Evolutionary conservation across 2,797 vertebrate genomes (phyloP).

Genomic region (Sebastes hubbsi): DNA sequence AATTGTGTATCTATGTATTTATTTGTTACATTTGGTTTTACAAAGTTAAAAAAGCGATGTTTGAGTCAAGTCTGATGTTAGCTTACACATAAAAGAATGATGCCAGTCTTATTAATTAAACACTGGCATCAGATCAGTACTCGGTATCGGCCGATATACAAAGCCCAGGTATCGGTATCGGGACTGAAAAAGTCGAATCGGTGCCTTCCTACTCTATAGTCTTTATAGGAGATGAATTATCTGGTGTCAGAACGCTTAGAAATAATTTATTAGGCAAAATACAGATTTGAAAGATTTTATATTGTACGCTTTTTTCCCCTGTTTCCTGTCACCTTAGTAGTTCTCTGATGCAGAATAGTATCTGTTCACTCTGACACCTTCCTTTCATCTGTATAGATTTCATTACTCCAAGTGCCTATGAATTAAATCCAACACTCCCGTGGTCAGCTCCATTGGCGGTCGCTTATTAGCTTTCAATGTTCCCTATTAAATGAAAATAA

Average conservation of each 20-base stretch:
- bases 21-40: background rate
- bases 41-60: background rate
- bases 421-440: slow-evolving; percentile 55
- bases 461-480: slow-evolving; percentile 64
- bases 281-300: background rate
- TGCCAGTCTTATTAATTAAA: background rate
- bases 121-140: background rate
- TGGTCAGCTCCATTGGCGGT: slow-evolving; percentile 35
- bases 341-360: slow-evolving; percentile 20
- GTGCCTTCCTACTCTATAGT: background rate
- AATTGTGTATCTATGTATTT: background rate
- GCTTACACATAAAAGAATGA: background rate
- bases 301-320: background rate
- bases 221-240: background rate
- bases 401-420: slow-evolving; percentile 49
- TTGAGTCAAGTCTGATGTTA: background rate
- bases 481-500: slow-evolving; percentile 67
- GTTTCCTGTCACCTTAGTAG: background rate
- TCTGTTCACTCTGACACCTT: slow-evolving; percentile 17
- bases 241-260: background rate
- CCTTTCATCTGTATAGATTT: slow-evolving; percentile 52
- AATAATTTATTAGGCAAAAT: background rate
- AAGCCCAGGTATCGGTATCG: background rate
- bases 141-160: background rate
- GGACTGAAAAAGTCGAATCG: background rate